A percentile compares a stretch with the other conserved stretches of the same genome.
These are phyloP conservation scores for Egretta garzetta DNA, from an alignment of 2,113 vertebrate genomes.

Conservation along the genomic window DNA sequence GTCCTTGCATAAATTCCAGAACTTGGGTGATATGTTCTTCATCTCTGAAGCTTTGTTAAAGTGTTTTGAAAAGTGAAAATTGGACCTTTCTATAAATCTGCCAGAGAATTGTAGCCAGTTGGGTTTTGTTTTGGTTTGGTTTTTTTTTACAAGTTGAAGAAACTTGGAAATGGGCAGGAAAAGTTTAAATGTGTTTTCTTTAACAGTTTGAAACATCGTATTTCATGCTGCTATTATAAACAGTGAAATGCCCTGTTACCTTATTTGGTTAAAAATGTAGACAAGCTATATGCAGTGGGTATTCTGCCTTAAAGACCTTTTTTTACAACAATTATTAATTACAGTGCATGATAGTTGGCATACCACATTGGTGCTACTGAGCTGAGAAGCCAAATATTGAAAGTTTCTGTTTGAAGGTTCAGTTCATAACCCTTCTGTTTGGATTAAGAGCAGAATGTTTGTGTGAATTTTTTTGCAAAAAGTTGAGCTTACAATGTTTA, in stretches of 20 bases:
- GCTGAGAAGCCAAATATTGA: slow-evolving; percentile 64
- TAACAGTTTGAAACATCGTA: slow-evolving; percentile 57
- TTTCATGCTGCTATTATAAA: slow-evolving; percentile 70
- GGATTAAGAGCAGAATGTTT: slow-evolving; percentile 34
- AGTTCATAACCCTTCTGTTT: slow-evolving; percentile 50
- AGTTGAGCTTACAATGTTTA: slow-evolving; percentile 60
- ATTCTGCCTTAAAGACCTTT: slow-evolving; percentile 50
- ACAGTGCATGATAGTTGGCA: slow-evolving; percentile 46
- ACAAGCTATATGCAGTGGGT: slow-evolving; percentile 48
- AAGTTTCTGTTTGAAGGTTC: slow-evolving; percentile 61
- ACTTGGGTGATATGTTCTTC: neutral
- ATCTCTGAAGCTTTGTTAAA: slow-evolving; percentile 2
- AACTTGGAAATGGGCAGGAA: slow-evolving; percentile 34
- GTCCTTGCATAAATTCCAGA: neutral
- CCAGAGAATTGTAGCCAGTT: neutral
- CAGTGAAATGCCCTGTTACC: slow-evolving; percentile 76
- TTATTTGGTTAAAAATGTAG: slow-evolving; percentile 79
- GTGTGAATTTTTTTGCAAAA: slow-evolving; percentile 34
- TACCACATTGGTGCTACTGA: slow-evolving; percentile 62
- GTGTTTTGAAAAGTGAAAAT: slow-evolving; percentile 28
- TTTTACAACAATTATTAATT: slow-evolving; percentile 66
- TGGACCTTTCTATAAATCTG: slow-evolving; percentile 56
- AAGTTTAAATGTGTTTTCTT: slow-evolving; percentile 45
- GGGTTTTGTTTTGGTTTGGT: neutral
- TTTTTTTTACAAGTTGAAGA: neutral